These are phyloP conservation scores for Batillaria attramentaria DNA, from an alignment of 1,140 invertebrate genomes.

Conservation along the genomic window DNA sequence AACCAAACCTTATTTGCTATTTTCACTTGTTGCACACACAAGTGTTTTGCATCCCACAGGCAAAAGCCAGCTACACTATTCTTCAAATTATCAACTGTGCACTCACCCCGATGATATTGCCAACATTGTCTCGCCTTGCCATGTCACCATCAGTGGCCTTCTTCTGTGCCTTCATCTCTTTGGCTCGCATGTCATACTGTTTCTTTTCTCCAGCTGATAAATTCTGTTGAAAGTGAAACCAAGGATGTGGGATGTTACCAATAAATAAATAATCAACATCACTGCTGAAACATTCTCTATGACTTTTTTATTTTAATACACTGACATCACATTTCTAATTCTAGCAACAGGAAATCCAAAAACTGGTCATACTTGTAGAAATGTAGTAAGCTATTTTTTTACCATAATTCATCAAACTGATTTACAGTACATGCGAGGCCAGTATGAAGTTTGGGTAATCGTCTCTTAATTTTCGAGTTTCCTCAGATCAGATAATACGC, in stretches of 20 bases:
- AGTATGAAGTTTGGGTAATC: too few relatives aligned
- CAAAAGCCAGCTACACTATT: neutral
- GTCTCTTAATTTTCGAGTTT: too few relatives aligned
- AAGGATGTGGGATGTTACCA: too few relatives aligned
- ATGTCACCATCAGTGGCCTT: neutral
- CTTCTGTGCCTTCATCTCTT: neutral
- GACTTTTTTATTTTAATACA: too few relatives aligned
- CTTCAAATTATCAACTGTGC: neutral
- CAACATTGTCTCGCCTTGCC: slow-evolving; percentile 3
- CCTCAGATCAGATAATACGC: too few relatives aligned
- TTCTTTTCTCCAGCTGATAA: neutral
- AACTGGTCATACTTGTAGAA: neutral
- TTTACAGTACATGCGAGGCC: too few relatives aligned
- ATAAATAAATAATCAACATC: neutral
- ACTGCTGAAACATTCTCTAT: neutral
- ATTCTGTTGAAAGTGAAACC: too few relatives aligned
- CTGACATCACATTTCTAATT: neutral
- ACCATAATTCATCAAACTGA: too few relatives aligned
- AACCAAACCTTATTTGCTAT: neutral
- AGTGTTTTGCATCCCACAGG: neutral
- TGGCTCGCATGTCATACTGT: slow-evolving; percentile 4
- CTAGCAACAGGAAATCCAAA: neutral
- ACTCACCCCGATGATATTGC: slow-evolving; percentile 21
- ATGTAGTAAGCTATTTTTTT: too few relatives aligned
- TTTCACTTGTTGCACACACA: neutral